These are phyloP conservation scores for Epinotia brunnichana DNA, from an alignment of 2,888 invertebrate genomes.

Conservation along the genomic window DNA sequence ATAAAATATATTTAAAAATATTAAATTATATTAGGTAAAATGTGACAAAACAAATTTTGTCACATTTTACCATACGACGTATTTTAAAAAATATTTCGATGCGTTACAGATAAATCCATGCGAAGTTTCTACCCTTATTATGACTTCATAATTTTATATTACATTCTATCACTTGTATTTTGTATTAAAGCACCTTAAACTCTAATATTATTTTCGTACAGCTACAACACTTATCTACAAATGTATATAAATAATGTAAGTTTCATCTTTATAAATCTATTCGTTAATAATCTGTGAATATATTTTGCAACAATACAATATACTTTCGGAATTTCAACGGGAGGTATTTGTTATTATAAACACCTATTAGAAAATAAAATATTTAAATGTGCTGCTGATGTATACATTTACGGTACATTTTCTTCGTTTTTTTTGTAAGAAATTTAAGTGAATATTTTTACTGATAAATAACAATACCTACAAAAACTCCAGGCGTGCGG, in stretches of 20 bases:
- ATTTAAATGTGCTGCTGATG: slow-evolving; percentile 42
- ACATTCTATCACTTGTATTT: slow-evolving; percentile 75
- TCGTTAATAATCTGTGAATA: slow-evolving; percentile 69
- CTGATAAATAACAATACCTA: background rate
- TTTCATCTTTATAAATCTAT: slow-evolving; percentile 43
- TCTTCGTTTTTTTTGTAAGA: slow-evolving; percentile 1
- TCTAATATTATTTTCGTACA: slow-evolving; percentile 61
- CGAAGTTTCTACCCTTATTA: slow-evolving; percentile 49
- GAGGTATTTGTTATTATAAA: slow-evolving; percentile 67
- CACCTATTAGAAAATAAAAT: slow-evolving; percentile 69
- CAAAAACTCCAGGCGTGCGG: background rate
- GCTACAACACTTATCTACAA: slow-evolving; percentile 65
- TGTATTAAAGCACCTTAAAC: slow-evolving; percentile 80
- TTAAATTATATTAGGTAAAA: no score
- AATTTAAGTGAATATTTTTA: background rate
- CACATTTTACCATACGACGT: no score
- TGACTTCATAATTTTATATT: slow-evolving; percentile 53
- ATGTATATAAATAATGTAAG: slow-evolving; percentile 31
- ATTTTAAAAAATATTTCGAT: slow-evolving; percentile 15
- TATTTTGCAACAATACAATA: slow-evolving; percentile 71
- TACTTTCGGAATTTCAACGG: slow-evolving; percentile 77
- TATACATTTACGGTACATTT: slow-evolving; percentile 8
- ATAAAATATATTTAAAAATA: background rate
- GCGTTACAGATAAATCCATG: slow-evolving; percentile 8
- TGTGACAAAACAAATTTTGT: background rate